Evolutionary conservation across 2,888 invertebrate species (phyloP).

Genomic region (Calameuta pallipes): DNA sequence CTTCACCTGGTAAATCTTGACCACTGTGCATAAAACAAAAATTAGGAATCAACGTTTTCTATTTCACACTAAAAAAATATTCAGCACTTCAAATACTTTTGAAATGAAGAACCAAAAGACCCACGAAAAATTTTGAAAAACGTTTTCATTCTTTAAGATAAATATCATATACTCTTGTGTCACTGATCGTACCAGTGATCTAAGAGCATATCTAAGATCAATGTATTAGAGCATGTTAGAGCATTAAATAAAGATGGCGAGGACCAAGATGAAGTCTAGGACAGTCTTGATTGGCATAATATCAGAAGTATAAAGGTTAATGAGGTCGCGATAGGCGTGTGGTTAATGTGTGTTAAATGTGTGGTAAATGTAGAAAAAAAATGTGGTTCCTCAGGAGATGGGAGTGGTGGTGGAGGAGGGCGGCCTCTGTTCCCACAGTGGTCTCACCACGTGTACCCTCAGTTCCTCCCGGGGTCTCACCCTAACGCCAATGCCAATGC

Average conservation of each 20-base stretch:
- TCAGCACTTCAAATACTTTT: not conserved
- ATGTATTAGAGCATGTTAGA: too few species aligned
- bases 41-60: not conserved
- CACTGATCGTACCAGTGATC: too few species aligned
- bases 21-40: not conserved
- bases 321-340: not conserved
- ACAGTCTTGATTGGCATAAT: not conserved
- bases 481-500: slow-evolving; percentile 74
- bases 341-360: slow-evolving; percentile 22
- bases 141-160: not conserved
- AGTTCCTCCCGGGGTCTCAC: slow-evolving; percentile 92
- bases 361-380: slow-evolving; percentile 56
- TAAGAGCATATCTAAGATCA: too few species aligned
- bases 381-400: slow-evolving; percentile 64
- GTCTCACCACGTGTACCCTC: slow-evolving; percentile 95
- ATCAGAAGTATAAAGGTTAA: slow-evolving; percentile 11
- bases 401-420: slow-evolving; percentile 70
- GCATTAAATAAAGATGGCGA: not conserved
- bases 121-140: not conserved
- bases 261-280: not conserved
- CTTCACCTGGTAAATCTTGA: not conserved
- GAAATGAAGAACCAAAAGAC: not conserved
- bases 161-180: not conserved
- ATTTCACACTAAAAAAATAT: not conserved
- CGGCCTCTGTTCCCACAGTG: slow-evolving; percentile 93